Evolutionary conservation across 2,888 invertebrate species (phyloP).

Genomic region (Steromphala cineraria): DNA sequence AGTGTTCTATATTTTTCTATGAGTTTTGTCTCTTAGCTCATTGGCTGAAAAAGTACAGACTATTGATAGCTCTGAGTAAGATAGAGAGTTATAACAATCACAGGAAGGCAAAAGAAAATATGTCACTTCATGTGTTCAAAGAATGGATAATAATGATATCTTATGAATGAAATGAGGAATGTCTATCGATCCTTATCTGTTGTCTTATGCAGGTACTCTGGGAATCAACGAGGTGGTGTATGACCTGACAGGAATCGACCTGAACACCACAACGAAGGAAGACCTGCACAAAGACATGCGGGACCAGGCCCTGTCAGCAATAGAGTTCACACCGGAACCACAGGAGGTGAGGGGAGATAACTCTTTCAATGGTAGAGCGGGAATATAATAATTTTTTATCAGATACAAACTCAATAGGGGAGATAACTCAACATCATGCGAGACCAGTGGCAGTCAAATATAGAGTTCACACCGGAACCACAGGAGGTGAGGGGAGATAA

Average conservation of each 20-base stretch:
- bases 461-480: conserved; percentile 59
- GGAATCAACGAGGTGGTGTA: conserved; percentile 67
- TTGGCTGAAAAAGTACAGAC: no score
- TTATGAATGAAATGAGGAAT: neutral
- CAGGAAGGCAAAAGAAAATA: no score
- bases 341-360: conserved; percentile 39
- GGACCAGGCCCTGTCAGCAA: conserved; percentile 64
- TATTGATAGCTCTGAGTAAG: no score
- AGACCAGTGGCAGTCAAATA: conserved; percentile 63
- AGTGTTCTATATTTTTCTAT: no score
- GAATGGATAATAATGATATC: no score
- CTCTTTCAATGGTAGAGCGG: no score
- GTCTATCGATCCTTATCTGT: neutral
- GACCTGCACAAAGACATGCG: conserved; percentile 66
- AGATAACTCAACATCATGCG: conserved; percentile 29
- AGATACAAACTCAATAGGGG: no score
- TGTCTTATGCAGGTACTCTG: conserved; percentile 60
- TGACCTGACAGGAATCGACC: conserved; percentile 71
- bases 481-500: conserved; percentile 39
- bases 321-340: conserved; percentile 59
- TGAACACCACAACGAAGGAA: conserved; percentile 65
- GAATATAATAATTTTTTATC: no score
- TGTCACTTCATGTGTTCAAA: no score
- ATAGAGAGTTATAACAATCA: no score
- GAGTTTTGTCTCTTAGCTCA: no score